These are phyloP conservation scores for Entomobrya proxima DNA, from an alignment of 2,888 invertebrate genomes.

Conservation along the genomic window DNA sequence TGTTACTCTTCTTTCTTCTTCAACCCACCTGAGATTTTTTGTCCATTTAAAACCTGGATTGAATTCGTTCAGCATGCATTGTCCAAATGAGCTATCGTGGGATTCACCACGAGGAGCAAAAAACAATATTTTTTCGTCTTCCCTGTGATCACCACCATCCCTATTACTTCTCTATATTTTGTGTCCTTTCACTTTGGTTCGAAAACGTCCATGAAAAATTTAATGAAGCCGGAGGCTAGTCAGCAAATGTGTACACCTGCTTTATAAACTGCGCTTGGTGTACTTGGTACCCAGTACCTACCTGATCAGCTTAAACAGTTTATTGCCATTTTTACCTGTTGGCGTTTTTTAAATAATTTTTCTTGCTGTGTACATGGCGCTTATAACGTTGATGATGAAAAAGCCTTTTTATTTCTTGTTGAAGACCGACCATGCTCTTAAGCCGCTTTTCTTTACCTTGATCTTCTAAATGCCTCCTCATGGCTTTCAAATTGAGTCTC, in stretches of 20 bases:
- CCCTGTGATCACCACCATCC: not conserved
- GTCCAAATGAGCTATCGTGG: too few species aligned
- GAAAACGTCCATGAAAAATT: slow-evolving; percentile 8
- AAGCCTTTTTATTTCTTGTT: not conserved
- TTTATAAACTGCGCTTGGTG: not conserved
- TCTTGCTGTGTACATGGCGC: not conserved
- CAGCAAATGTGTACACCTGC: not conserved
- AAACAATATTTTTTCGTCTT: not conserved
- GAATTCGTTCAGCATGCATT: not conserved
- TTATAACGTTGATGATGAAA: not conserved
- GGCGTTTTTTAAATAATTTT: not conserved
- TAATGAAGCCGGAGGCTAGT: not conserved
- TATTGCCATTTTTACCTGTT: slow-evolving; percentile 40
- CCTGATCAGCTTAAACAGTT: too few species aligned
- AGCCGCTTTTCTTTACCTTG: not conserved
- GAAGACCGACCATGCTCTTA: not conserved
- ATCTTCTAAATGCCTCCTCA: not conserved
- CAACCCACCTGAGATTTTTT: too few species aligned
- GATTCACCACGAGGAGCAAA: not conserved
- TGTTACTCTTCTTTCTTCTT: not conserved
- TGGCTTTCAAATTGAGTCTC: not conserved
- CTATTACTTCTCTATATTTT: not conserved
- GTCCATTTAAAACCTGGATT: too few species aligned
- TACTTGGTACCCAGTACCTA: not conserved
- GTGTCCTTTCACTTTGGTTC: not conserved